Base-by-base conservation (phyloP, 2,888 invertebrate species). In the Camptogramma bilineatum region DNA sequence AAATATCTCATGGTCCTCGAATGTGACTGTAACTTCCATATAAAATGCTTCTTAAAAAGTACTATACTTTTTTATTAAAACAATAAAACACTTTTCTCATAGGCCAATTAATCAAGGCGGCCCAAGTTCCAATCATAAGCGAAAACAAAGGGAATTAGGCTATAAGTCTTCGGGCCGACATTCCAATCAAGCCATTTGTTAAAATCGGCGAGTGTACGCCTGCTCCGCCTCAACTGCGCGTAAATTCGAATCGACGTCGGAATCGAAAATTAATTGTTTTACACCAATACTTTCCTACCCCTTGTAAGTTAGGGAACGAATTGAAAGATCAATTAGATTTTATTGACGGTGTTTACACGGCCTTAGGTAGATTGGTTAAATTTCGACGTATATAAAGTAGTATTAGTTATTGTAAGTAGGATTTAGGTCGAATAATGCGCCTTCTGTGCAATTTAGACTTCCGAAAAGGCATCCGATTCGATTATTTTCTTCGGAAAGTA, bases 141-240 rank as follows among this genome's bases (percentile, higher is more conserved):
- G 73, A 74, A 71, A 79, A 77, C 74, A 79, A 75, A 76, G 70
- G 71, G 65, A 85, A 85, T 85, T 79, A 77, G 81, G 79, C 80
- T 79, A 87, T 88, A 85, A 84, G 82, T 85, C 79, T 83, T 72
- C 76, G 75, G 79, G 70, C 80, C 65, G 73, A 75, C 77, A 79
- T 73, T 79, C 81, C 82, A 76, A 85, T 87, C 82, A 82, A 85
- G 86, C 80, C 82, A 85, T 90, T 88, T 84, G 84, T 89, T 86
- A 84, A 85, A 85, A 84, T 82, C 78, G 77, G 69, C 59, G 77
- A 75, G 77, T 76, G 75, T 77, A 77, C 78, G 55, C 61, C 53
- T 71, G 67, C 64, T 67, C 66, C 47, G 62, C 47, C 58, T 51
- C 56, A 60, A 19, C 16, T 61, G 57, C 48, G 61, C 56, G 78